Conservation (phyloP, 2,113 vertebrate genomes). For the Cochlearius cochlearius region DNA sequence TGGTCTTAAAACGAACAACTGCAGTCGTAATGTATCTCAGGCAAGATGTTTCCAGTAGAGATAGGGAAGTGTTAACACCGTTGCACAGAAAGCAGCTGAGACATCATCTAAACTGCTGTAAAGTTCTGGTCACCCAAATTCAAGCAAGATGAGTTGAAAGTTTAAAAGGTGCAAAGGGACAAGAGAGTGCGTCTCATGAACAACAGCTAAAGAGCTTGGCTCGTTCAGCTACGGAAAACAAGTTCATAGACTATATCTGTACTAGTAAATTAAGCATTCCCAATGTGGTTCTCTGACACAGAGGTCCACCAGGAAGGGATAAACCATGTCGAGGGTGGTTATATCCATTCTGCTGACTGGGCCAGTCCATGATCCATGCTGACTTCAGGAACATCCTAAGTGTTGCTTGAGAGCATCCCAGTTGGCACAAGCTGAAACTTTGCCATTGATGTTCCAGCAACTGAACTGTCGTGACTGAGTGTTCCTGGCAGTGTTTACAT, state of each 20-base stretch:
- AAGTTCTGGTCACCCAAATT: background rate
- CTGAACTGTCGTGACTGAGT: background rate
- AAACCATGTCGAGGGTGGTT: background rate
- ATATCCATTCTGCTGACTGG: background rate
- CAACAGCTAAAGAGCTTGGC: background rate
- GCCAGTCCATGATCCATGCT: background rate
- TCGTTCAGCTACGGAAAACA: background rate
- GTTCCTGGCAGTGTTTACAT: background rate
- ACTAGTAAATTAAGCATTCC: background rate
- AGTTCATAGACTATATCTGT: background rate
- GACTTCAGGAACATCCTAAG: background rate
- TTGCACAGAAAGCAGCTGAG: background rate
- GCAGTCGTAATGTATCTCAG: accelerated
- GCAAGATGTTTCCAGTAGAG: background rate
- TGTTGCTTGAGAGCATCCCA: background rate
- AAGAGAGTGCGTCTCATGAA: background rate
- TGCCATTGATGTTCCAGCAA: background rate
- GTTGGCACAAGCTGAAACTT: background rate
- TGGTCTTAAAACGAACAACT: background rate
- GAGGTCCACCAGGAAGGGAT: background rate
- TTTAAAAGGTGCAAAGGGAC: background rate
- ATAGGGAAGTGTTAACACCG: background rate
- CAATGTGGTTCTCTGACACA: background rate
- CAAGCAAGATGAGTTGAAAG: background rate
- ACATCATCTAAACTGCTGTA: background rate